Evolutionary conservation across 2,113 vertebrate species (phyloP), one percentile per base, ranked within the genome.

Genomic region (Microtus ochrogaster): DNA sequence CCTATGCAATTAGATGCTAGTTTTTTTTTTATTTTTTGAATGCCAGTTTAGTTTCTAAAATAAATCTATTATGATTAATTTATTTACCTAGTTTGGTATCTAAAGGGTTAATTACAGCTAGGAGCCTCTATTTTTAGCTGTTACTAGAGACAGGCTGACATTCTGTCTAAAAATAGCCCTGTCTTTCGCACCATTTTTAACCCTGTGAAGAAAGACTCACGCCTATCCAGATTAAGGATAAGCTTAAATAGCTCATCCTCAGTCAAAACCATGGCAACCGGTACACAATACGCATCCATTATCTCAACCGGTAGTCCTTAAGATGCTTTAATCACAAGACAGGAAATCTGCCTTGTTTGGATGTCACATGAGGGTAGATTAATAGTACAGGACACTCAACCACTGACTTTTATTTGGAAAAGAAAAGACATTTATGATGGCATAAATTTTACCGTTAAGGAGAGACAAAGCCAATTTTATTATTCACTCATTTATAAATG

Each of bases 201-300:
- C 68, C 94, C 94, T 91, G 85, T 95, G 96, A 97, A 96, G 70
- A 58, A 88, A 98, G 87, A 66, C 58, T 84, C 86, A 78, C 85
- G 95, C 83, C 73, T 78, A 30, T 92, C 94, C 96, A 24, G 12
- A 92, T 90, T 96, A 97, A 73, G 85, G 74, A 63, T 96, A 93
- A 92, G 89, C 77, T 92, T 92, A 96, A 96, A 52, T 83, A 93
- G 5, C 74, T 91, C 82, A 92, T 95, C 78, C 89, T 97, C 95
- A 94, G 84, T 90, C 82, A 97, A 96, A 97, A 97, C 94, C 96
- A 98, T 95, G 96, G 95, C 61, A 97, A 96, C 92, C 89, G 92
- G 76, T 78, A 86, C 82, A 81, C 47, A 94, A 49, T 9, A 89
- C 22, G 68, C 52, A 85, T 84, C 81, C 90, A 90, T 83, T 61